A percentile compares a stretch with the other conserved stretches of the same genome.
phyloP scores from a whole-genome alignment of 1,140 invertebrate genomes.

The Akabosia matsudoensis region DNA sequence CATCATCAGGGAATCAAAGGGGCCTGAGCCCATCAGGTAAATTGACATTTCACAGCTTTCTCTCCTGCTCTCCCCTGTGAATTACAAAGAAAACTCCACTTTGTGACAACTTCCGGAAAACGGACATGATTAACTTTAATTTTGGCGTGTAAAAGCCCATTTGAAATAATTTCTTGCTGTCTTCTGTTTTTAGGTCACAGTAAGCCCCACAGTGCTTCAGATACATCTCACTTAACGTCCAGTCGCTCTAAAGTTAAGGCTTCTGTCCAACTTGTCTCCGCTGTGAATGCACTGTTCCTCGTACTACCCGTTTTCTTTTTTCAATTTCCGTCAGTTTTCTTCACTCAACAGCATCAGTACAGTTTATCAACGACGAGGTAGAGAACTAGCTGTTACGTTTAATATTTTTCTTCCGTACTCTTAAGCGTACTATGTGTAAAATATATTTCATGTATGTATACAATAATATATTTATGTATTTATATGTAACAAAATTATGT shows the following conservation, averaged over 20 bases:
- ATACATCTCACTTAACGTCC: slow-evolving; percentile 31
- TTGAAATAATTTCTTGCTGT: neutral
- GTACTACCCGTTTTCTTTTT: slow-evolving; percentile 6
- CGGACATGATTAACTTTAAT: neutral
- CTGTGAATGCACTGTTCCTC: slow-evolving; percentile 26
- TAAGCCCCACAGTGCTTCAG: slow-evolving; percentile 32
- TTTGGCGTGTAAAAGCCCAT: neutral
- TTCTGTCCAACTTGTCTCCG: slow-evolving; percentile 33
- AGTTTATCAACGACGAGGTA: neutral
- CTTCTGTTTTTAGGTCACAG: slow-evolving; percentile 30
- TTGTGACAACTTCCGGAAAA: neutral
- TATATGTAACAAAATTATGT: neutral
- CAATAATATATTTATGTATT: neutral
- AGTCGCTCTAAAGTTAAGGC: slow-evolving; percentile 30
- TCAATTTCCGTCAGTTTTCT: neutral
- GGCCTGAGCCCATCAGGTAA: slow-evolving; percentile 28
- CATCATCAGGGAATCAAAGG: slow-evolving; percentile 39
- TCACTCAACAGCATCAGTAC: neutral
- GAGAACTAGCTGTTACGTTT: neutral
- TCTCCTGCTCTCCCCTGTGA: neutral
- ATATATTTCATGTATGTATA: neutral
- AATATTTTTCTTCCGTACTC: neutral
- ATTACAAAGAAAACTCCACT: neutral
- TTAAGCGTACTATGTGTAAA: neutral
- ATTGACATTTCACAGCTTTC: neutral